Percentiles rank a stretch among this genome's conserved stretches.
These are phyloP conservation scores for Anguilla japonica DNA, from an alignment of 2,113 vertebrate species.

Conservation along the genomic window DNA sequence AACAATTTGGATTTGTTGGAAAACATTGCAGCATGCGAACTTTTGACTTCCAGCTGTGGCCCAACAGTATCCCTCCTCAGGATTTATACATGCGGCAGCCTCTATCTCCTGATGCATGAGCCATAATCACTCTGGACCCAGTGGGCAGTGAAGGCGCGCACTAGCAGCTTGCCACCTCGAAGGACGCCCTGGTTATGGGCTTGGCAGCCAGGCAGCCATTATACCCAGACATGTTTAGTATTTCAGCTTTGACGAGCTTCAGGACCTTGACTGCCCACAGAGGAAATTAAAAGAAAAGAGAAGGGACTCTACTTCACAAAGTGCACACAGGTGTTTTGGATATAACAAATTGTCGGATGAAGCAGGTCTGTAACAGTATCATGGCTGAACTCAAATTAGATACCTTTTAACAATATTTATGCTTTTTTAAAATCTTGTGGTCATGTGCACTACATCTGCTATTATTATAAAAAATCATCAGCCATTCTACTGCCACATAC, in stretches of 20 bases:
- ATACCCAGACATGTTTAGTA: not conserved
- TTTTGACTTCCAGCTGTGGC: not conserved
- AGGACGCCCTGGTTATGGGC: not conserved
- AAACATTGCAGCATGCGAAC: not conserved
- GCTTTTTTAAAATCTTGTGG: not conserved
- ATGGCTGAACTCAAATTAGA: not conserved
- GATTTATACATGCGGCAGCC: conserved; percentile 8
- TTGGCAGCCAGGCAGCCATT: not conserved
- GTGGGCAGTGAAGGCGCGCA: not conserved
- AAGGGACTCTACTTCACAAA: not conserved
- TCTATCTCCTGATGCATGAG: not conserved
- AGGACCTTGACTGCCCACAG: not conserved
- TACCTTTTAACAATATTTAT: not conserved
- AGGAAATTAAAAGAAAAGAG: conserved; percentile 7
- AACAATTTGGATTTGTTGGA: not conserved
- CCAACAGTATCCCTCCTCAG: not conserved
- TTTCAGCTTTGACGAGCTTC: conserved; percentile 3
- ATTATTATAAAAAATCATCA: not conserved
- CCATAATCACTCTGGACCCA: not conserved
- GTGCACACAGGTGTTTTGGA: not conserved
- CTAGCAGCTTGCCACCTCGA: not conserved
- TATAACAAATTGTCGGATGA: not conserved
- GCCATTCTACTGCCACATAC: not conserved
- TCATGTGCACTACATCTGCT: not conserved
- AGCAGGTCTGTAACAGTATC: not conserved